A percentile compares a stretch with the other conserved stretches of the same genome.
These are phyloP conservation scores for Apus apus DNA, from an alignment of 2,113 vertebrate genomes.

Conservation along the genomic window DNA sequence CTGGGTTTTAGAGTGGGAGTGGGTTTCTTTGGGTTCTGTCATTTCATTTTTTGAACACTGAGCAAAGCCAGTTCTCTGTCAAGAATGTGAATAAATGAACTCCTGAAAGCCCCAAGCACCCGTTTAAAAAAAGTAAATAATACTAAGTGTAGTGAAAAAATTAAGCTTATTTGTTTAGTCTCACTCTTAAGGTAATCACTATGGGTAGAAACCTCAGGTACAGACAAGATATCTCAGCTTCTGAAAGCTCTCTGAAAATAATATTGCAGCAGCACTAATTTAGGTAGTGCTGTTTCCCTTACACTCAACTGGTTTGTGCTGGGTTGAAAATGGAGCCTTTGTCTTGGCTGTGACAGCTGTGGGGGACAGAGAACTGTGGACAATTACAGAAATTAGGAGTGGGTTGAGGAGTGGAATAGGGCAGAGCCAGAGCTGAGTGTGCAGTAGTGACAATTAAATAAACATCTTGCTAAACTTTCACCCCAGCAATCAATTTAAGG, in stretches of 20 bases:
- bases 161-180: background rate
- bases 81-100: background rate
- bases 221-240: background rate
- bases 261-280: background rate
- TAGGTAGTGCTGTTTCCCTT: background rate
- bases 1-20: background rate
- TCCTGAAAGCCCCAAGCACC: background rate
- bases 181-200: background rate
- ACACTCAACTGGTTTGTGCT: background rate
- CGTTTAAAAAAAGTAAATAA: background rate
- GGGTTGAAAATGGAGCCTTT: background rate
- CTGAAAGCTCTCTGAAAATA: background rate
- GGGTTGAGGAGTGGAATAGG: background rate
- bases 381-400: background rate
- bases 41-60: background rate
- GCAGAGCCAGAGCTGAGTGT: background rate
- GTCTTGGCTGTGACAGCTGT: background rate
- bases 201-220: background rate
- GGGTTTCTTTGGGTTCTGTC: fast-evolving
- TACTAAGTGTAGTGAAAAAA: background rate
- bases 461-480: background rate
- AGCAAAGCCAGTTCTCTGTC: background rate
- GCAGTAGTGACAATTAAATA: background rate
- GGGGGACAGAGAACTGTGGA: background rate
- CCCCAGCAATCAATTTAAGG: background rate